Evolutionary conservation across 2,113 vertebrate species (phyloP).

Genomic region (Aleadryas rufinucha): DNA sequence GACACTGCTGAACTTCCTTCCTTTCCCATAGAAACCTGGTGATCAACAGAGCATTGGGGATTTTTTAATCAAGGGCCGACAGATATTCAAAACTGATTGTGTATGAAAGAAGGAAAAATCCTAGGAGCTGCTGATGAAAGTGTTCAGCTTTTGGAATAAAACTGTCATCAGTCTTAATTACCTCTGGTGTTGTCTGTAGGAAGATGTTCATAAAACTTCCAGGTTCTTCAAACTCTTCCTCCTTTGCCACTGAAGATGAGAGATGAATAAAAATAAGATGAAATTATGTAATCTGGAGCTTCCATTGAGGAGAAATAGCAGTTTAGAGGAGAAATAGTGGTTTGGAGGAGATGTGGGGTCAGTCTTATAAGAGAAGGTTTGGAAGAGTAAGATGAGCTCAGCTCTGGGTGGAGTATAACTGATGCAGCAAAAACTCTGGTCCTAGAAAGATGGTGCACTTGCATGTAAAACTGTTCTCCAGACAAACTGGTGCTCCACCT

Average conservation of each 20-base stretch:
- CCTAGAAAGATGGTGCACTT: neutral
- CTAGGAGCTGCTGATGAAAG: neutral
- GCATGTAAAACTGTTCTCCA: neutral
- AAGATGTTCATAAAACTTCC: neutral
- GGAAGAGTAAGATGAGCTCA: neutral
- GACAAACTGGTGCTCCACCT: neutral
- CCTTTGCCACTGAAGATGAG: neutral
- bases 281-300: neutral
- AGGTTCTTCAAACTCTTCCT: neutral
- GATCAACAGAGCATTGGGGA: fast-evolving
- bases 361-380: neutral
- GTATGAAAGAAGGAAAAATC: neutral
- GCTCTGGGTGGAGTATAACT: neutral
- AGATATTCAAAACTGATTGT: neutral
- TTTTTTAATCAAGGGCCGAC: neutral
- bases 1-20: neutral
- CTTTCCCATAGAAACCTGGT: neutral
- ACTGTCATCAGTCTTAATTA: neutral
- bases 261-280: neutral
- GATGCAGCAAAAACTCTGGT: neutral
- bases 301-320: neutral
- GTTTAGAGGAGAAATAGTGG: neutral
- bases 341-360: neutral
- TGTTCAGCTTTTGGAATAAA: neutral
- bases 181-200: neutral